Percentiles rank a stretch among this genome's conserved stretches.
phyloP scores from a whole-genome alignment of 1,140 invertebrate species.

The Tenebrio molitor region DNA sequence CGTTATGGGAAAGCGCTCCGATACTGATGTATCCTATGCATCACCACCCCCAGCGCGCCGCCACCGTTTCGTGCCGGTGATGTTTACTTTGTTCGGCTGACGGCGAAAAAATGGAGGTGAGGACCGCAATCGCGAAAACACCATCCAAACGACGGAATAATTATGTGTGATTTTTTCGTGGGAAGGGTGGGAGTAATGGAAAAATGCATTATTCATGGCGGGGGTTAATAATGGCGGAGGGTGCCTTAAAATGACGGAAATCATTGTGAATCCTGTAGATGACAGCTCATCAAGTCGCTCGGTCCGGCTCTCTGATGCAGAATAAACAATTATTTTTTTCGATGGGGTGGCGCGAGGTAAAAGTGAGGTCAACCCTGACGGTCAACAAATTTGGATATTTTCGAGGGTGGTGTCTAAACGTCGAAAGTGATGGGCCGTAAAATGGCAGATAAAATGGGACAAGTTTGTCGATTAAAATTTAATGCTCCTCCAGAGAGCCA shows the following conservation, averaged over 20 bases:
- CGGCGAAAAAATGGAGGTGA: constrained; percentile 1
- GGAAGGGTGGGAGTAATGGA: not conserved
- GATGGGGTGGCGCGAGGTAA: no score
- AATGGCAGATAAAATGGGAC: no score
- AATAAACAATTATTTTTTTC: constrained; percentile 10
- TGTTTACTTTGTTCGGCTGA: constrained; percentile 25
- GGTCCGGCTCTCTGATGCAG: not conserved
- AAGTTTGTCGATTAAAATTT: no score
- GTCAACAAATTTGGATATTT: no score
- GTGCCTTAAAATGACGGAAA: constrained; percentile 9
- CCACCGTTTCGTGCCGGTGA: constrained; percentile 14
- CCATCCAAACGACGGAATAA: not conserved
- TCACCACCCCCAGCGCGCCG: constrained; percentile 7
- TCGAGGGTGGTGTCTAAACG: no score
- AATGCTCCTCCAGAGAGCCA: no score
- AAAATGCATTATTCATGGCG: constrained; percentile 22
- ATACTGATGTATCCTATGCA: constrained; percentile 36
- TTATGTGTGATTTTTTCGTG: not conserved
- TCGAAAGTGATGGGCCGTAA: no score
- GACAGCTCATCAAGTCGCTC: constrained; percentile 23
- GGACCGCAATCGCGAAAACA: not conserved
- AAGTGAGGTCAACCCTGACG: no score
- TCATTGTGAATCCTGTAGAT: constrained; percentile 23
- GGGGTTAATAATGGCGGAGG: constrained; percentile 19
- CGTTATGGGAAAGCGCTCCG: constrained; percentile 17